phyloP scores from a whole-genome alignment of 1,140 invertebrate genomes.

The Lasaia peninsularis region DNA sequence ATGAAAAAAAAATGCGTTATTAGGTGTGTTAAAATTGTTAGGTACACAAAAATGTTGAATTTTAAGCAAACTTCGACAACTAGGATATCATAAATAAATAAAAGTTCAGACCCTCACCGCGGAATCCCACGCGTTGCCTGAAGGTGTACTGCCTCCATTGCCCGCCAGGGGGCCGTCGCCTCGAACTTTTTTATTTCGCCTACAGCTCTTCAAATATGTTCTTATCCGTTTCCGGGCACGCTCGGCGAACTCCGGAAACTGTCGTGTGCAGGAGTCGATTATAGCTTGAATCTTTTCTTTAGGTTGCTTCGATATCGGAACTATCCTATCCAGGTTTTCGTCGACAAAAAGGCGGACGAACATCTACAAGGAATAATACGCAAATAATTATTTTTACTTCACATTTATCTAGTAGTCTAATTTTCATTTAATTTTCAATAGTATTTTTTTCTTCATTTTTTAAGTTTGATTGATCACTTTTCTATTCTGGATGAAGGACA shows the following conservation, averaged over 20 bases:
- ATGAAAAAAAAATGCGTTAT: no score
- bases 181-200: slow-evolving; percentile 94
- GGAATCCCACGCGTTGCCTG: slow-evolving; percentile 69
- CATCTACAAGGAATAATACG: slow-evolving; percentile 85
- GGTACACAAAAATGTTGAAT: no score
- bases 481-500: no score
- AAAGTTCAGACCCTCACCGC: slow-evolving; percentile 72
- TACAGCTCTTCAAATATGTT: slow-evolving; percentile 96
- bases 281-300: slow-evolving; percentile 99
- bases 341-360: slow-evolving; percentile 98
- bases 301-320: slow-evolving; percentile 97
- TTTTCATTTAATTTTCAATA: no score
- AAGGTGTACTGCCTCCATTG: slow-evolving; percentile 48
- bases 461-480: no score
- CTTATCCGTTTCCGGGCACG: slow-evolving; percentile 95
- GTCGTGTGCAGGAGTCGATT: slow-evolving; percentile 96
- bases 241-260: slow-evolving; percentile 97
- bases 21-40: no score
- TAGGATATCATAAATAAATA: slow-evolving; percentile 33
- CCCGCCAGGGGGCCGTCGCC: slow-evolving; percentile 78
- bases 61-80: background rate
- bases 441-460: no score
- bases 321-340: slow-evolving; percentile 96
- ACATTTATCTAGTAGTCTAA: no score
- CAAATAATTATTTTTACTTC: no score